Conservation (phyloP, 2,113 vertebrate genomes). For the Zeus faber region DNA sequence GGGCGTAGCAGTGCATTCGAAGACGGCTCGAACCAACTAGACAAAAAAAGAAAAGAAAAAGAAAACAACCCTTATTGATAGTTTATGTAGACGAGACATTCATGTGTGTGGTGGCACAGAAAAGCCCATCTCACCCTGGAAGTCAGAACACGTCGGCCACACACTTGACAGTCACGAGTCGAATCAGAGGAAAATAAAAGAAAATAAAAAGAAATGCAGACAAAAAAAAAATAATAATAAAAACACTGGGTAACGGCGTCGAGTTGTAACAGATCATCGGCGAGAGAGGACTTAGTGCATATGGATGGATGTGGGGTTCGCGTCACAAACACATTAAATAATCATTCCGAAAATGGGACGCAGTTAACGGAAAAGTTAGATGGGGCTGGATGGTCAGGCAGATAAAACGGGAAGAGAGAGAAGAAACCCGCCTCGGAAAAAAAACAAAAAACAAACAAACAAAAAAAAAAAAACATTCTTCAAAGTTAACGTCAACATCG, state of each 20-base stretch:
- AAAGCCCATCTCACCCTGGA: constrained; percentile 48
- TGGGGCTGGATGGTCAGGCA: constrained; percentile 5
- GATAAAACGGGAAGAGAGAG: no score
- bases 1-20: constrained; percentile 61
- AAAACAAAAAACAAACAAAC: constrained; percentile 5
- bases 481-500: neutral
- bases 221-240: constrained; percentile 24
- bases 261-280: constrained; percentile 40
- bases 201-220: no score
- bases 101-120: constrained; percentile 42
- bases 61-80: constrained; percentile 40
- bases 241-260: constrained; percentile 36
- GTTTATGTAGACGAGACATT: constrained; percentile 25
- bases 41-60: no score
- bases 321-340: no score
- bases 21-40: constrained; percentile 31
- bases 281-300: constrained; percentile 9
- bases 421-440: no score
- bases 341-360: no score
- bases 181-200: no score
- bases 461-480: constrained; percentile 21
- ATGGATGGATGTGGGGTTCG: constrained; percentile 48
- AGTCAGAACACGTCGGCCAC: constrained; percentile 45
- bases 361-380: constrained; percentile 18
- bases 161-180: constrained; percentile 50